A percentile compares a stretch with the other conserved stretches of the same genome.
Conservation (phyloP, 2,797 vertebrate species). For the Cercopithecus mitis region DNA sequence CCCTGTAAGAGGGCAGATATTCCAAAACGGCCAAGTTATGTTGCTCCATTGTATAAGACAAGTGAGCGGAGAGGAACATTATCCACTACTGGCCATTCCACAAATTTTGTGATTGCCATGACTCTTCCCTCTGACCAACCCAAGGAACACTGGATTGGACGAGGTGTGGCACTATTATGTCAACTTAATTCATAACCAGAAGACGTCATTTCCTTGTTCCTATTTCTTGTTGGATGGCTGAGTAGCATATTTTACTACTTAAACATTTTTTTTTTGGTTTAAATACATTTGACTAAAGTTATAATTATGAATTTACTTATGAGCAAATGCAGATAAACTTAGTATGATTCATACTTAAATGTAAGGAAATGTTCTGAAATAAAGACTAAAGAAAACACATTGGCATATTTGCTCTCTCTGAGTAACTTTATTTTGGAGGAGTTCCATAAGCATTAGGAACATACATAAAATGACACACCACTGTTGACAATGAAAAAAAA, state of each 20-base stretch:
- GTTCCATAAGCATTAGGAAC: conserved; percentile 85
- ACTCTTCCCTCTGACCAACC: conserved; percentile 86
- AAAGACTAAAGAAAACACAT: conserved; percentile 58
- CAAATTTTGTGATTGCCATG: conserved; percentile 91
- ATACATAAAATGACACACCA: conserved; percentile 87
- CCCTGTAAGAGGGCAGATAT: conserved; percentile 88
- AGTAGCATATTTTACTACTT: neutral
- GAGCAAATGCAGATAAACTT: neutral
- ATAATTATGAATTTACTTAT: neutral
- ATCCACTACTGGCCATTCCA: conserved; percentile 93
- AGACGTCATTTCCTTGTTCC: neutral
- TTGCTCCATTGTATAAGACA: conserved; percentile 92
- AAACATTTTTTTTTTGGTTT: neutral
- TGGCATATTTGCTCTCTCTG: conserved; percentile 72
- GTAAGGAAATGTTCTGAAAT: conserved; percentile 38
- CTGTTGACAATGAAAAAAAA: conserved; percentile 83
- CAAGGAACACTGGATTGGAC: conserved; percentile 90
- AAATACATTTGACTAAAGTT: neutral
- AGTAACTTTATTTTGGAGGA: conserved; percentile 86
- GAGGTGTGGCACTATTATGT: conserved; percentile 90
- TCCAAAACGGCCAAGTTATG: conserved; percentile 86
- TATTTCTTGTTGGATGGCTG: neutral
- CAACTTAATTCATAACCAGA: conserved; percentile 88
- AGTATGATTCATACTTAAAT: neutral
- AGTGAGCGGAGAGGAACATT: conserved; percentile 91